Base-by-base conservation (phyloP, 2,113 vertebrate genomes). In the Noturus placidus region DNA sequence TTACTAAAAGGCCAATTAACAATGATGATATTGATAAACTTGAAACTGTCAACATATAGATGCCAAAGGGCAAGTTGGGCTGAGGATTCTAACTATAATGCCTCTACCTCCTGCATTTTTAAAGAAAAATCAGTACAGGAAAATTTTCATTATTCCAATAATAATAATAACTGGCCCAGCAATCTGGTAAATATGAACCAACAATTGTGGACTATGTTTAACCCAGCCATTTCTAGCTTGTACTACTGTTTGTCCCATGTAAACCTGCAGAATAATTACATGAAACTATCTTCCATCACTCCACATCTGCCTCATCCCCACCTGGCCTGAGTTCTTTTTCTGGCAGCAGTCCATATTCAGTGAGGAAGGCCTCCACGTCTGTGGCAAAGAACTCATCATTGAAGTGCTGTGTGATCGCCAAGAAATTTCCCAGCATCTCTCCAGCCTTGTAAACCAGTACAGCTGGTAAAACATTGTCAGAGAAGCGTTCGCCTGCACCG, bases 401-500 rank as follows among this genome's bases (percentile, higher is more conserved):
- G 78, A 99, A 95, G 83, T 98, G 96, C 92, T 98, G 95, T 0
- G 95, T 95, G 89, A 98, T 90, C 42, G 95, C 96, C 76, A 99
- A 94, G 93, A 99, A 99, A 92, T 98, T 99, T 88, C 97, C 97
- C 0, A 99, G 93, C 4, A 99, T 96, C 92, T 99, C 97, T 46
- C 98, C 98, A 0, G 96, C 97, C 92, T 97, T 99, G 92, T 99
- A 99, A 81, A 99, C 96, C 0, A 99, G 94, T 57, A 99, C 86
- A 0, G 97, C 96, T 1, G 98, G 98, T 63, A 99, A 96, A 19
- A 99, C 96, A 0, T 96, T 94, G 0, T 93, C 94, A 0, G 97
- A 96, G 93, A 99, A 99, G 85, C 97, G 96, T 42, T 99, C 97
- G 0, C 95, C 93, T 0, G 98, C 97, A 0, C 98, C 98, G 0